Evolutionary conservation across 2,113 vertebrate genomes (phyloP).

Genomic region (Campylomormyrus tamandua): DNA sequence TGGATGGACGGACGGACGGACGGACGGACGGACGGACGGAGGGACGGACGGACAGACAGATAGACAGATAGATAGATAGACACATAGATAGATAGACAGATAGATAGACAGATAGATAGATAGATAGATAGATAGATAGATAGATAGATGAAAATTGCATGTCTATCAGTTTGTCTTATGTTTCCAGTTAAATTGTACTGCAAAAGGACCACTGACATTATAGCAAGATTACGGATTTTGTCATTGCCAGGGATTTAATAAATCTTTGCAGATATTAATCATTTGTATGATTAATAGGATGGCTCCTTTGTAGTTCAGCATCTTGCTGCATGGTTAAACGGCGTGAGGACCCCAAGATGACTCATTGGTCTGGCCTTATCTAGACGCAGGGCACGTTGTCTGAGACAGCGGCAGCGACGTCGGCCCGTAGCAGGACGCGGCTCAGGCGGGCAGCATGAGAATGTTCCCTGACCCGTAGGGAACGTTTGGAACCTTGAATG

Average conservation of each 20-base stretch:
- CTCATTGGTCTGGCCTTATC: background rate
- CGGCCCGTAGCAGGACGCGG: background rate
- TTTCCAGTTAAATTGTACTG: background rate
- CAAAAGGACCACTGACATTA: constrained; percentile 12
- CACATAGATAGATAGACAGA: background rate
- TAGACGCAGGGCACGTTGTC: background rate
- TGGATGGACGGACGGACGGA: too few relatives aligned
- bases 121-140: background rate
- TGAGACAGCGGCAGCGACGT: background rate
- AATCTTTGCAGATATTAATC: constrained; percentile 27
- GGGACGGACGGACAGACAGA: too few relatives aligned
- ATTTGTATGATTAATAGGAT: constrained; percentile 11
- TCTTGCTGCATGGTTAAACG: constrained; percentile 18
- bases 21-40: too few relatives aligned
- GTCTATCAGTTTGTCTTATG: background rate
- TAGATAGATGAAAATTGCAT: background rate
- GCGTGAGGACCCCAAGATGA: background rate
- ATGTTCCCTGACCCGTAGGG: background rate
- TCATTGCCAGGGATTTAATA: constrained; percentile 26
- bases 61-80: background rate
- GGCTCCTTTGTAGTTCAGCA: constrained; percentile 17
- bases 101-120: background rate
- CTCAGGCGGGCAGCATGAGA: background rate
- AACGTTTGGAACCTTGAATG: background rate
- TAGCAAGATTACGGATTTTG: constrained; percentile 11